A percentile compares a stretch with the other conserved stretches of the same genome.
Evolutionary conservation across 1,140 invertebrate species (phyloP).

Genomic region (Papilio dardanus): DNA sequence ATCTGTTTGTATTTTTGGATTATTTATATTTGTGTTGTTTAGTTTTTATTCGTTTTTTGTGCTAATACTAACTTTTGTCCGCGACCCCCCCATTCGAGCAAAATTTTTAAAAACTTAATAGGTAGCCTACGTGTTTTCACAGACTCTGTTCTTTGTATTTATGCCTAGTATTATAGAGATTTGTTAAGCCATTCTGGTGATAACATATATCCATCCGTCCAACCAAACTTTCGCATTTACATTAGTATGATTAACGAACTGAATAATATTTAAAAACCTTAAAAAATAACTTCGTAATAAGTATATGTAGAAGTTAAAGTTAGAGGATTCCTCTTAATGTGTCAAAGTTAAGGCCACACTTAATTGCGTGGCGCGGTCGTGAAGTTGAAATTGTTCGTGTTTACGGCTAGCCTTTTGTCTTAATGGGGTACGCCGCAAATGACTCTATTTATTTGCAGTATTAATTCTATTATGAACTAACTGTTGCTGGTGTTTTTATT

Average conservation of each 20-base stretch:
- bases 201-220: too few species aligned
- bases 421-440: slow-evolving; percentile 15
- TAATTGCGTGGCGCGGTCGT: slow-evolving; percentile 7
- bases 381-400: slow-evolving; percentile 9
- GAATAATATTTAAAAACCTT: too few species aligned
- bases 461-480: slow-evolving; percentile 8
- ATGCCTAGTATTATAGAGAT: too few species aligned
- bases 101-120: too few species aligned
- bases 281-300: neutral
- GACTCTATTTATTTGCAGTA: slow-evolving; percentile 17
- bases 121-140: too few species aligned
- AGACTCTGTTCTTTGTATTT: too few species aligned
- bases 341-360: slow-evolving; percentile 6
- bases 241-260: too few species aligned
- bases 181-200: too few species aligned
- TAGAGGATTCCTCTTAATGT: slow-evolving; percentile 2
- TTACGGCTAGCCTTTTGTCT: slow-evolving; percentile 20
- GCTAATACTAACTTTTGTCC: too few species aligned
- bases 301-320: neutral
- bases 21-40: neutral
- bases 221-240: too few species aligned
- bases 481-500: neutral
- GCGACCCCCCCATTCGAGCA: too few species aligned
- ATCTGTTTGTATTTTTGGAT: neutral
- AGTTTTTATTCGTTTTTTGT: neutral